A percentile compares a stretch with the other conserved stretches of the same genome.
phyloP scores from a whole-genome alignment of 1,140 invertebrate species.

The Tribolium madens region DNA sequence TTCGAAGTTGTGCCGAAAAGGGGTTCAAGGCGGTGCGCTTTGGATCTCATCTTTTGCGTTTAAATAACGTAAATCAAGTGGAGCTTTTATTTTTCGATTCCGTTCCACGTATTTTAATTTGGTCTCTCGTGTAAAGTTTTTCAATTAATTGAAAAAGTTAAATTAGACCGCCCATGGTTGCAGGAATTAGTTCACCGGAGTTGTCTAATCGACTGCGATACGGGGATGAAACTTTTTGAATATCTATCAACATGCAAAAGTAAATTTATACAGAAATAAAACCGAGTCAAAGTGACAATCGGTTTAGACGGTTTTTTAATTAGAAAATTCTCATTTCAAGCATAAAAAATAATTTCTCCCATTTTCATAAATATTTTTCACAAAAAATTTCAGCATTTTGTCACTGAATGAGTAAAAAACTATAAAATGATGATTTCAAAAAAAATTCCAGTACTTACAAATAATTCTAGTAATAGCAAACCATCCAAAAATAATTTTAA shows the following conservation, averaged over 20 bases:
- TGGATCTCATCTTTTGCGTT: background rate
- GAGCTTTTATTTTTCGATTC: background rate
- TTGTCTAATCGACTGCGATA: background rate
- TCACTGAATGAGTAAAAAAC: too few relatives aligned
- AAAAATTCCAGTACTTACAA: too few relatives aligned
- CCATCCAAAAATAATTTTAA: too few relatives aligned
- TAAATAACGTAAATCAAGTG: background rate
- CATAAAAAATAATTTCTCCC: too few relatives aligned
- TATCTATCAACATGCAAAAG: background rate
- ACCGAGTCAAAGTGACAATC: background rate
- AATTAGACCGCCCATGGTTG: constrained; percentile 10
- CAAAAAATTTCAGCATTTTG: too few relatives aligned
- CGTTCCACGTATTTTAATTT: constrained; percentile 17
- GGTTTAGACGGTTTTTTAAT: background rate
- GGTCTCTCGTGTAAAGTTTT: background rate
- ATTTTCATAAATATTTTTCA: too few relatives aligned
- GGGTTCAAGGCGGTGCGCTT: background rate
- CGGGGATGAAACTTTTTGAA: background rate
- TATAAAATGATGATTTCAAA: too few relatives aligned
- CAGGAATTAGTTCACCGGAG: background rate
- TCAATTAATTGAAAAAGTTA: constrained; percentile 30
- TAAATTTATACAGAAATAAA: background rate
- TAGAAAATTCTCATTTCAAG: too few relatives aligned
- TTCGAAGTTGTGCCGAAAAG: background rate
- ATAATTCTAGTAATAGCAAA: too few relatives aligned